Conservation (phyloP, 2,113 vertebrate genomes). For the Neopipo cinnamomea region DNA sequence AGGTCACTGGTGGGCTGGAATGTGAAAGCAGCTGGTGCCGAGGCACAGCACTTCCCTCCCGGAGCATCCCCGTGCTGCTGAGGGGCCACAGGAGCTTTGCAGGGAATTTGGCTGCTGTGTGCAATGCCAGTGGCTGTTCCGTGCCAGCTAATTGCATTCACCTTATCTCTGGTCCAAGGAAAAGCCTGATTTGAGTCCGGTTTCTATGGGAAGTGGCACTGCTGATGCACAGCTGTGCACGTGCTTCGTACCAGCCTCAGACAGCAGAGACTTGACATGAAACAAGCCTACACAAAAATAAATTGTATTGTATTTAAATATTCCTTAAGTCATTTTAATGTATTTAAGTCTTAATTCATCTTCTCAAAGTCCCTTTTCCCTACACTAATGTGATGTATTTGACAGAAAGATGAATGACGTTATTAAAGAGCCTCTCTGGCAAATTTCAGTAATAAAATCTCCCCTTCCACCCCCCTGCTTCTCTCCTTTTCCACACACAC, state of each 20-base stretch:
- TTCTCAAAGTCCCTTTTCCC: constrained; percentile 68
- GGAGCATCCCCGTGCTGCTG: not conserved
- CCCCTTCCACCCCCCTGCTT: not conserved
- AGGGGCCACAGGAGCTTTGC: not conserved
- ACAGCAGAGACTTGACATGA: not conserved
- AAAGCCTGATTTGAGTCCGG: not conserved
- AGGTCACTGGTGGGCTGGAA: not conserved
- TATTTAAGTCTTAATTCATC: constrained; percentile 81
- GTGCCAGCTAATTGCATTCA: not conserved
- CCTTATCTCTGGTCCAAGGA: not conserved
- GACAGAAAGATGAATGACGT: constrained; percentile 81
- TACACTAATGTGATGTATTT: constrained; percentile 73
- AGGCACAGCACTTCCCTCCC: not conserved
- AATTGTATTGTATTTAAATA: constrained; percentile 75
- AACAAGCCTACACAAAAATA: constrained; percentile 56
- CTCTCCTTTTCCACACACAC: not conserved
- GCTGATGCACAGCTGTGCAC: not conserved
- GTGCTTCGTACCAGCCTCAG: not conserved
- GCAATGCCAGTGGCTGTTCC: not conserved
- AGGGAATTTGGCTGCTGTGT: not conserved
- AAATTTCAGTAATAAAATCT: constrained; percentile 71
- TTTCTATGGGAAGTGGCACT: not conserved
- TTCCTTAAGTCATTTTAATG: constrained; percentile 74
- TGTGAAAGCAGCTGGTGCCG: fast-evolving
- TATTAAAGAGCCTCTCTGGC: constrained; percentile 74